These are phyloP conservation scores for Smithornis capensis DNA, from an alignment of 2,113 vertebrate species.

Conservation along the genomic window DNA sequence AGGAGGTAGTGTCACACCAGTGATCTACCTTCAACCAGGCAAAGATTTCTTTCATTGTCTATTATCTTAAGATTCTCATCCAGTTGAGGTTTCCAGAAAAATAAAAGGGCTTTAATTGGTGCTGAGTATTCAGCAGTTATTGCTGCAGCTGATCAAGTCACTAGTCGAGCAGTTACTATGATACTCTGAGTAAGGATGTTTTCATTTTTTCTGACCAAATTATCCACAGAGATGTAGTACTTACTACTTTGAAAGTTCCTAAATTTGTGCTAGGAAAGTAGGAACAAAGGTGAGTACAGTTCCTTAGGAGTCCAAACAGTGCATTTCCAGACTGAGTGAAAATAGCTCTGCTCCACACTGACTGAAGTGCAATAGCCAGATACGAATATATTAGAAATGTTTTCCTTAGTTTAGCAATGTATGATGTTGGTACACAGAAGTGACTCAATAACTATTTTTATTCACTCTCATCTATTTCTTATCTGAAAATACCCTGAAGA, in stretches of 20 bases:
- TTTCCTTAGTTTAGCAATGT: background rate
- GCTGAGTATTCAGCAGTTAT: background rate
- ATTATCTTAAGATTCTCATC: background rate
- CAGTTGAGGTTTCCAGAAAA: background rate
- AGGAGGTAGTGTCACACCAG: background rate
- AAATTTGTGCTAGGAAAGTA: background rate
- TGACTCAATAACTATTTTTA: background rate
- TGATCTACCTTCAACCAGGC: background rate
- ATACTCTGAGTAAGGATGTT: background rate
- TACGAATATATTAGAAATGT: background rate
- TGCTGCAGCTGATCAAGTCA: background rate
- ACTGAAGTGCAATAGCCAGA: background rate
- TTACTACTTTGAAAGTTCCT: background rate
- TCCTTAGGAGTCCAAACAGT: background rate
- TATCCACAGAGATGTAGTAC: background rate
- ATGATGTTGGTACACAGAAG: background rate
- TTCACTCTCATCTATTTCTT: background rate
- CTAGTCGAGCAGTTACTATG: background rate
- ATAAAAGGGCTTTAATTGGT: background rate
- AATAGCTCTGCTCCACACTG: background rate
- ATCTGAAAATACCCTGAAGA: background rate
- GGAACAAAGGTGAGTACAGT: background rate
- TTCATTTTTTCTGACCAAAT: background rate
- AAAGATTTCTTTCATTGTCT: background rate
- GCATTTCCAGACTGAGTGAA: background rate